Evolutionary conservation across 2,113 vertebrate genomes (phyloP), one percentile per base, ranked within the genome.

Genomic region (Cromileptes altivelis): DNA sequence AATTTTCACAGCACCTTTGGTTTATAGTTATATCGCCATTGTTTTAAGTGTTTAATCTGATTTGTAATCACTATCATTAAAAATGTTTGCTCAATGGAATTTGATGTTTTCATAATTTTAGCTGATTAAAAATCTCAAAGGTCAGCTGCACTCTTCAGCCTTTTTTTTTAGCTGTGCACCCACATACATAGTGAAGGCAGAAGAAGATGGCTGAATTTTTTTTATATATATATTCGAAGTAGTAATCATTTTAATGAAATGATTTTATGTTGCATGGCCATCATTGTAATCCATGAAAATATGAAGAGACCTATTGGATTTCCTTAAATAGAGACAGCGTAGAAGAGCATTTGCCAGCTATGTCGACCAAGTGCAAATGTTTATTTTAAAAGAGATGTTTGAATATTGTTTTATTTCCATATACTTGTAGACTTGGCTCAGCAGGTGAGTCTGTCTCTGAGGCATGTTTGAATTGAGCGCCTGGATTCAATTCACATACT

Each of bases 361-460:
- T 67, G 72, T 78, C 69, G 17, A 83, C 78, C 50, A 56, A 86
- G 76, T 33, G 9, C 55, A 92, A 89, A 81, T 92, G 89, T 93
- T 94, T 94, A 93, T 93, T 94, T 94, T 90, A 89, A 92, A 88
- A 91, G 81, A 61, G 76, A 90, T 91, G 82, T 88, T 91, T 89
- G 80, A 90, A 92, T 91, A 90, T 92, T 94, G 89, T 88, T 94
- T 85, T 93, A 89, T 94, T 93, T 93, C 91, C 81, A 85, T 90
- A 87, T 85, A 87, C 82, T 87, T 86, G 52, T 72, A 78, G 82
- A 81, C 89, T 92, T 82, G 70, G 82, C 91, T 67, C 91, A 86
- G 91, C 84, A 33, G 85, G 88, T 81, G 58, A 85, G 78, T 81
- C 78, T 77, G 62, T 74, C 82, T 85, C 47, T 17, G 40, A 85